Percentiles rank a stretch among this genome's conserved stretches.
Evolutionary conservation across 2,113 vertebrate species (phyloP).

Genomic region (Cygnus atratus): DNA sequence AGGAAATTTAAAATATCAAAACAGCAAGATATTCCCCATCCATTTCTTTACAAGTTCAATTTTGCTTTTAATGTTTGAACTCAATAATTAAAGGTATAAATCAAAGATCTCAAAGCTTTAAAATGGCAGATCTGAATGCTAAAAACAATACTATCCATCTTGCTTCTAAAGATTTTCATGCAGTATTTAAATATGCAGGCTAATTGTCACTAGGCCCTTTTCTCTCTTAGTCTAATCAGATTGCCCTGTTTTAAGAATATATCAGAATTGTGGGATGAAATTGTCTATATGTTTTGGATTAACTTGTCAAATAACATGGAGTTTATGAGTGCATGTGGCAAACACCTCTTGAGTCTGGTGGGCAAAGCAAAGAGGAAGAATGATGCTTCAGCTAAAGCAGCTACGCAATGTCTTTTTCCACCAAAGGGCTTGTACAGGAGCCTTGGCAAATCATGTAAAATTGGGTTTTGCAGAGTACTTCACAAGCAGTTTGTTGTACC

Average conservation of each 20-base stretch:
- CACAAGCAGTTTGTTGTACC: not conserved
- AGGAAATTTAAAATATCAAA: not conserved
- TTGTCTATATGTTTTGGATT: not conserved
- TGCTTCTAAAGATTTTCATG: not conserved
- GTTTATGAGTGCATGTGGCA: not conserved
- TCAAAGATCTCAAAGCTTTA: not conserved
- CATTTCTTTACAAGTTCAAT: not conserved
- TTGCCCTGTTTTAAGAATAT: not conserved
- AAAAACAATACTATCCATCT: not conserved
- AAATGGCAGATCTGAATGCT: fast-evolving
- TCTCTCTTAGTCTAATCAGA: not conserved
- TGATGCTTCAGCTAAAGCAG: not conserved
- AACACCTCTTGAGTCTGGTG: not conserved
- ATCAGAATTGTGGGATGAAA: not conserved
- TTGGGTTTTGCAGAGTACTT: not conserved
- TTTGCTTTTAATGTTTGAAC: not conserved
- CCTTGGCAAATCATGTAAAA: conserved; percentile 3
- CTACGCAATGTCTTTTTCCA: not conserved
- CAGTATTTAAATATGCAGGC: not conserved
- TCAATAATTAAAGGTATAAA: not conserved
- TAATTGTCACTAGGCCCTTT: not conserved
- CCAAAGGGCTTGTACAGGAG: not conserved
- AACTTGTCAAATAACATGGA: not conserved
- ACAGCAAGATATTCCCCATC: not conserved
- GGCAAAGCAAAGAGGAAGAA: not conserved